A percentile compares a stretch with the other conserved stretches of the same genome.
phyloP scores from a whole-genome alignment of 2,888 invertebrate genomes.

The Rhabditophanes sp. region DNA sequence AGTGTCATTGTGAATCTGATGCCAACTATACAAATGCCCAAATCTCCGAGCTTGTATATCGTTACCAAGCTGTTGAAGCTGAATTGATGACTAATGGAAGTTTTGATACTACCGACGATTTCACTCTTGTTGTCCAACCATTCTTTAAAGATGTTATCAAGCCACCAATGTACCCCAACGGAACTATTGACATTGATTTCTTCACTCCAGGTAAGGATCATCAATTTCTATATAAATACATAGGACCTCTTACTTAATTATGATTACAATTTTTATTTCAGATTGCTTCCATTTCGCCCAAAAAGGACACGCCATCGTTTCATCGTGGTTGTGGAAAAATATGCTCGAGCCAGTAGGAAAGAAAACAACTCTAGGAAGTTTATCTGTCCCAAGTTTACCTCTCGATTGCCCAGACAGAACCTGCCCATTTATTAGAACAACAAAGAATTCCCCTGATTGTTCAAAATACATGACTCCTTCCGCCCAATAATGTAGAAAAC shows the following conservation, averaged over 20 bases:
- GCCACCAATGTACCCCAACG: constrained; percentile 14
- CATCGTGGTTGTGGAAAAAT: constrained; percentile 28
- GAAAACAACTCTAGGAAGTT: constrained; percentile 17
- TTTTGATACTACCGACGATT: constrained; percentile 23
- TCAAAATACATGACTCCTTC: too few species aligned
- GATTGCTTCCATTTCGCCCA: constrained; percentile 38
- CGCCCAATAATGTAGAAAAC: too few species aligned
- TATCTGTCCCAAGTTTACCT: constrained; percentile 13
- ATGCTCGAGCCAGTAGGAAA: constrained; percentile 23
- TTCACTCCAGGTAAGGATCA: constrained; percentile 4
- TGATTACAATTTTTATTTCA: constrained; percentile 24
- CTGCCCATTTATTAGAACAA: constrained; percentile 9
- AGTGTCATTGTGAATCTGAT: constrained; percentile 11
- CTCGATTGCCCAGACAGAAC: constrained; percentile 26
- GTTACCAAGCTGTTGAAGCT: constrained; percentile 18
- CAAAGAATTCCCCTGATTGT: constrained; percentile 7
- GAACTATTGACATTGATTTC: constrained; percentile 7
- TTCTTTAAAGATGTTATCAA: constrained; percentile 20
- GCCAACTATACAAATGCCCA: constrained; percentile 18
- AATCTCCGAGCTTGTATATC: constrained; percentile 12
- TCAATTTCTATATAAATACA: too few species aligned
- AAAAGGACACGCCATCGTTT: constrained; percentile 23
- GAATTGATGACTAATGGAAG: constrained; percentile 14
- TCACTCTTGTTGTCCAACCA: constrained; percentile 27
- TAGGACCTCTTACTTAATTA: too few species aligned